Evolutionary conservation across 2,888 invertebrate genomes (phyloP), one percentile per base, ranked within the genome.

Genomic region (Agriopis leucophaearia): DNA sequence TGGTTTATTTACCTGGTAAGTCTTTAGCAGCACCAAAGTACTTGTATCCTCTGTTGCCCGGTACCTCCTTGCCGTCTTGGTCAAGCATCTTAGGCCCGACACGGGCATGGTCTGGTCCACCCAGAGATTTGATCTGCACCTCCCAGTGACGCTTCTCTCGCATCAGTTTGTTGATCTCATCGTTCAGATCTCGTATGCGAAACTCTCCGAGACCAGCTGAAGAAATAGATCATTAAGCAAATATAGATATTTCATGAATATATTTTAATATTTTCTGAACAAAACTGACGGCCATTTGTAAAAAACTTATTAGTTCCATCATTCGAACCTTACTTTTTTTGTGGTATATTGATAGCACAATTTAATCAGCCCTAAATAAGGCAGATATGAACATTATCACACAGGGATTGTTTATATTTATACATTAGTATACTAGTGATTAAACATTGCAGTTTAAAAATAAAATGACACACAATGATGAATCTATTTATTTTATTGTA

Each of bases 21-120:
- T 99, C 99, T 89, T 99, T 98, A 0, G 99, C 99, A 18, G 99
- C 99, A 44, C 99, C 99, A 90, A 99, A 99, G 90, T 99, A 99
- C 91, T 99, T 99, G 89, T 99, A 99, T 0, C 99, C 99, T 75
- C 98, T 95, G 90, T 99, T 99, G 13, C 99, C 99, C 0, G 99
- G 99, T 0, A 99, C 99, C 91, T 99, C 99, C 80, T 98, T 97
- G 0, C 98, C 98, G 86, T 98, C 98, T 77, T 98, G 97, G 87
- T 98, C 98, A 64, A 98, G 94, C 97, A 99, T 98, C 82, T 97
- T 96, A 0, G 99, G 98, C 0, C 99, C 98, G 77, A 97, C 96
- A 75, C 97, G 96, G 59, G 97, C 96, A 85, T 98, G 98, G 90
- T 99, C 99, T 0, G 98, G 98, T 0, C 99, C 99, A 0, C 99